phyloP scores from a whole-genome alignment of 2,797 vertebrate genomes.

The Acrossocheilus fasciatus region DNA sequence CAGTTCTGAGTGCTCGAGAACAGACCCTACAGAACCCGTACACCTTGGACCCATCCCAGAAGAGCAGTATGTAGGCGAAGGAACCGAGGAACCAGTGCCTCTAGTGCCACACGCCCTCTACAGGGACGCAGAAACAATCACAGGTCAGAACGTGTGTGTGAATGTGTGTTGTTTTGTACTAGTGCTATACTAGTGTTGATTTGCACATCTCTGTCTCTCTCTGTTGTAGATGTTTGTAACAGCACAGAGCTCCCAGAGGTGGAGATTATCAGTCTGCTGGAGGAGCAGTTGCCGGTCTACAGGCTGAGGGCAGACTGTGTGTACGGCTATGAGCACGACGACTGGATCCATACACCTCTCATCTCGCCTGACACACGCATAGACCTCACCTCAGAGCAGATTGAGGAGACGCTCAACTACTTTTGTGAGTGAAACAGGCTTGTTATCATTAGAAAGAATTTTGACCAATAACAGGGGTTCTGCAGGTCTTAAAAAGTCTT shows the following conservation, averaged over 20 bases:
- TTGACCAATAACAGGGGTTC: neutral
- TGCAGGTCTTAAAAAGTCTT: neutral
- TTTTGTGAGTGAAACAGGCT: slow-evolving; percentile 86
- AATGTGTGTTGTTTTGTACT: neutral
- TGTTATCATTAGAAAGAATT: neutral
- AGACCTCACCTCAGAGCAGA: slow-evolving; percentile 94
- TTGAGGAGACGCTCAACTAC: slow-evolving; percentile 98
- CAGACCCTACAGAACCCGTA: slow-evolving; percentile 76
- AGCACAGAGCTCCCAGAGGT: slow-evolving; percentile 97
- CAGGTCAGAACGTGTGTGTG: slow-evolving; percentile 78
- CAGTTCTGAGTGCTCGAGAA: slow-evolving; percentile 81
- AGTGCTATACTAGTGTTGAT: neutral
- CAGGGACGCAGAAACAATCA: slow-evolving; percentile 97
- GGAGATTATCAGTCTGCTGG: slow-evolving; percentile 98
- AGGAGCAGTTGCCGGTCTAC: slow-evolving; percentile 96
- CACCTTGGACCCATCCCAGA: slow-evolving; percentile 77
- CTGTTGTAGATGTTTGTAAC: slow-evolving; percentile 92
- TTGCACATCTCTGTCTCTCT: neutral
- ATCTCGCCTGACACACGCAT: slow-evolving; percentile 88
- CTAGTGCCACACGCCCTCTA: slow-evolving; percentile 76
- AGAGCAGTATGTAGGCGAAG: slow-evolving; percentile 93
- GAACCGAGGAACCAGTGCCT: slow-evolving; percentile 71
- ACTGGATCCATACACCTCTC: slow-evolving; percentile 97
- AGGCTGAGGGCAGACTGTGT: slow-evolving; percentile 93
- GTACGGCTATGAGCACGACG: slow-evolving; percentile 96